A percentile compares a stretch with the other conserved stretches of the same genome.
These are phyloP conservation scores for Glossophaga mutica DNA, from an alignment of 2,797 vertebrate genomes.

Conservation along the genomic window DNA sequence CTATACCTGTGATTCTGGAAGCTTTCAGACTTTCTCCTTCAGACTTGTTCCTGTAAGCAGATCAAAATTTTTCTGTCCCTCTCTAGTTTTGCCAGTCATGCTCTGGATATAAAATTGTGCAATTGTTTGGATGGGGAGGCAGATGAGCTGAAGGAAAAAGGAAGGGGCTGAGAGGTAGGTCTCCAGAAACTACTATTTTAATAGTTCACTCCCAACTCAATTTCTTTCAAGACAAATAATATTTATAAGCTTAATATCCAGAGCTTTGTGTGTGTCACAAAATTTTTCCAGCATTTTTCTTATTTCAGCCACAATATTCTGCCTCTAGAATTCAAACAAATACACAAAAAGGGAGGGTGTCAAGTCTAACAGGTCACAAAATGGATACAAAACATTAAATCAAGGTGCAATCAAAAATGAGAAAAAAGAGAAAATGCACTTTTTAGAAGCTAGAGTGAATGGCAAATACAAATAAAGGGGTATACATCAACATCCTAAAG, in stretches of 20 bases:
- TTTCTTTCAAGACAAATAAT: neutral
- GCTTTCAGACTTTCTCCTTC: neutral
- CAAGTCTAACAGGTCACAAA: slow-evolving; percentile 57
- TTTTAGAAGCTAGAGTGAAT: neutral
- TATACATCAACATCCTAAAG: slow-evolving; percentile 25
- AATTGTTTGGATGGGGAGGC: neutral
- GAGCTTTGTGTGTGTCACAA: neutral
- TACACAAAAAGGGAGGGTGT: neutral
- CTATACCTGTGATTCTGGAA: neutral
- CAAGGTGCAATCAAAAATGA: slow-evolving; percentile 46
- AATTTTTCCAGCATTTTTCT: neutral
- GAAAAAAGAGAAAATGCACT: neutral
- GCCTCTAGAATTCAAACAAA: neutral
- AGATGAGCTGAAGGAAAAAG: neutral
- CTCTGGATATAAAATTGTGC: neutral
- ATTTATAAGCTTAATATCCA: neutral
- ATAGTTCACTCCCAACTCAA: neutral
- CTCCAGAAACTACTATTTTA: neutral
- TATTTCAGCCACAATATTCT: neutral
- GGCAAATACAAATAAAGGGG: neutral
- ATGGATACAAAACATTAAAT: slow-evolving; percentile 25
- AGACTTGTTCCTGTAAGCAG: neutral
- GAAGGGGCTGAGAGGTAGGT: neutral
- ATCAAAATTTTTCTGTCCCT: neutral
- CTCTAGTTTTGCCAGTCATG: neutral